Evolutionary conservation across 2,113 vertebrate species (phyloP).

Genomic region (Merops nubicus): DNA sequence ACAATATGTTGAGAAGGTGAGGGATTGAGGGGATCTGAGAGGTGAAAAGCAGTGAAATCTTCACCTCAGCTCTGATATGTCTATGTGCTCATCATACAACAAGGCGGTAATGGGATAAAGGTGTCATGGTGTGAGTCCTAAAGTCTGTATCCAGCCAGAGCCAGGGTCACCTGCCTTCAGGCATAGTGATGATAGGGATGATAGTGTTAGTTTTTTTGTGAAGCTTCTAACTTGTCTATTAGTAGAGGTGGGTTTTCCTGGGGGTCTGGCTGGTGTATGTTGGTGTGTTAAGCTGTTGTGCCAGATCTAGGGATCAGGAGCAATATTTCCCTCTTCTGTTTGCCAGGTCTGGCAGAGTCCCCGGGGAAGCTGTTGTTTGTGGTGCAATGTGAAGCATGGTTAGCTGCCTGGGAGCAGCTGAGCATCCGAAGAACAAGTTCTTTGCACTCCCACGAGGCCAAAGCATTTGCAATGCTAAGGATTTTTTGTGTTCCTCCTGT

Average conservation of each 20-base stretch:
- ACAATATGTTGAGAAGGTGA: background rate
- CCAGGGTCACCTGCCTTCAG: fast-evolving
- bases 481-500: background rate
- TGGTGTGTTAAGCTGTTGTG: background rate
- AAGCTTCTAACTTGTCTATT: background rate
- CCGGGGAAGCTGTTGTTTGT: background rate
- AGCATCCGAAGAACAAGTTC: background rate
- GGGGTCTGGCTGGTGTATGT: fast-evolving
- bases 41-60: background rate
- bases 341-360: background rate
- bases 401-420: background rate
- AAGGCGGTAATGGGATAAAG: background rate
- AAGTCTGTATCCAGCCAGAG: background rate
- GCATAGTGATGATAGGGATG: background rate
- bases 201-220: background rate
- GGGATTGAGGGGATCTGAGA: background rate
- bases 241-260: background rate
- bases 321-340: background rate
- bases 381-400: background rate
- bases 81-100: fast-evolving
- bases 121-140: background rate
- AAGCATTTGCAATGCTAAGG: background rate
- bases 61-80: background rate
- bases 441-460: fast-evolving
- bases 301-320: background rate